Conservation (phyloP, 2,113 vertebrate species). For the Dryoscopus gambensis region DNA sequence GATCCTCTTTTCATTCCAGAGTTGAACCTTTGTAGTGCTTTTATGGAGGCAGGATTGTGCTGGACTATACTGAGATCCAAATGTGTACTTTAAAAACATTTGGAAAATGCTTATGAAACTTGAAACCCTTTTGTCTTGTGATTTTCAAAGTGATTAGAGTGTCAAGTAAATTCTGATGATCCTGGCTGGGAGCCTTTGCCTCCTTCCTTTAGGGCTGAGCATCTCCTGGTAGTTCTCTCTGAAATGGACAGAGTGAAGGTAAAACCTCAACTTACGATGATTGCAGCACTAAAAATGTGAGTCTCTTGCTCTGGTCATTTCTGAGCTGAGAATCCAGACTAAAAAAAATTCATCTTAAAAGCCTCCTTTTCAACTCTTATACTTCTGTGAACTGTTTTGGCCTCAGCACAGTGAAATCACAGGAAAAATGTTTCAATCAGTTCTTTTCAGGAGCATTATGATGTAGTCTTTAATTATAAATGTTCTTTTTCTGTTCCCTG, state of each 20-base stretch:
- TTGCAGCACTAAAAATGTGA: not conserved
- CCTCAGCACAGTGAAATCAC: not conserved
- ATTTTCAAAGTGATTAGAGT: not conserved
- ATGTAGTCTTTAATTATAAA: conserved; percentile 19
- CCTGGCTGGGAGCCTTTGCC: not conserved
- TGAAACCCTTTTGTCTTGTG: not conserved
- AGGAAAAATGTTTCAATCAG: not conserved
- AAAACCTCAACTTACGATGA: not conserved
- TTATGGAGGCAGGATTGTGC: not conserved
- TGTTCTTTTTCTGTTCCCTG: not conserved
- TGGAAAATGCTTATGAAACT: not conserved
- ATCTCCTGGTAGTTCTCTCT: not conserved
- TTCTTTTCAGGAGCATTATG: not conserved
- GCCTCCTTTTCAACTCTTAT: not conserved
- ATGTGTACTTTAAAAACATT: not conserved
- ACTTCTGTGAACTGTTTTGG: not conserved
- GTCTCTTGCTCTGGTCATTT: not conserved
- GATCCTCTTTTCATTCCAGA: not conserved
- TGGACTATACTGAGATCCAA: not conserved
- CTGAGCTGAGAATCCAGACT: not conserved
- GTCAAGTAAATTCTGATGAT: not conserved
- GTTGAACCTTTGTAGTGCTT: not conserved
- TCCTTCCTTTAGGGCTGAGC: not conserved
- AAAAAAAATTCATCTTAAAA: not conserved
- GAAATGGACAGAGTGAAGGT: not conserved